phyloP scores from a whole-genome alignment of 2,888 invertebrate genomes.

The Heliconius cydno region DNA sequence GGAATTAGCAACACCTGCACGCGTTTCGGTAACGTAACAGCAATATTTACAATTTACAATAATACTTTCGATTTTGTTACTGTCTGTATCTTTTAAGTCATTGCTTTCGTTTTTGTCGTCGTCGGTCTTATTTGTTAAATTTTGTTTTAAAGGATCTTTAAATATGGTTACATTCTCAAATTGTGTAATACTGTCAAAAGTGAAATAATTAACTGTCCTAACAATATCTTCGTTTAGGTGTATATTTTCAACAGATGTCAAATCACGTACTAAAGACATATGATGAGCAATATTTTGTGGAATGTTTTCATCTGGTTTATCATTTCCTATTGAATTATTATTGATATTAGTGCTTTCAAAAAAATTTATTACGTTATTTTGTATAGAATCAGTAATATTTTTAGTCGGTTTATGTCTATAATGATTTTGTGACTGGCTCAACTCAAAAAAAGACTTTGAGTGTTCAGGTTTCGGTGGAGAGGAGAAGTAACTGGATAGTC shows the following conservation, averaged over 20 bases:
- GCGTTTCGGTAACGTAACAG: conserved; percentile 51
- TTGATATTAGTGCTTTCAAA: conserved; percentile 42
- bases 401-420: conserved; percentile 61
- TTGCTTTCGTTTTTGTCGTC: conserved; percentile 32
- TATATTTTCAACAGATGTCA: conserved; percentile 64
- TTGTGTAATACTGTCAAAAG: conserved; percentile 55
- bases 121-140: conserved; percentile 44
- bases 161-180: background rate
- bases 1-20: conserved; percentile 43
- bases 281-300: conserved; percentile 53
- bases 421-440: conserved; percentile 77
- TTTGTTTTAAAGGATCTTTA: conserved; percentile 43
- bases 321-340: conserved; percentile 17
- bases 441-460: conserved; percentile 80
- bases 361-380: conserved; percentile 42
- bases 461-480: conserved; percentile 67
- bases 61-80: conserved; percentile 47
- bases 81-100: conserved; percentile 46
- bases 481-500: conserved; percentile 75
- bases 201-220: conserved; percentile 69
- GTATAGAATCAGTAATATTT: conserved; percentile 37
- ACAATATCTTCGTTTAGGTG: conserved; percentile 58
- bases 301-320: conserved; percentile 52
- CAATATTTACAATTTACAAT: conserved; percentile 63
- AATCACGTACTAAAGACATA: conserved; percentile 65